These are phyloP conservation scores for Lasius fuliginosus DNA, from an alignment of 2,888 invertebrate species.

Conservation along the genomic window DNA sequence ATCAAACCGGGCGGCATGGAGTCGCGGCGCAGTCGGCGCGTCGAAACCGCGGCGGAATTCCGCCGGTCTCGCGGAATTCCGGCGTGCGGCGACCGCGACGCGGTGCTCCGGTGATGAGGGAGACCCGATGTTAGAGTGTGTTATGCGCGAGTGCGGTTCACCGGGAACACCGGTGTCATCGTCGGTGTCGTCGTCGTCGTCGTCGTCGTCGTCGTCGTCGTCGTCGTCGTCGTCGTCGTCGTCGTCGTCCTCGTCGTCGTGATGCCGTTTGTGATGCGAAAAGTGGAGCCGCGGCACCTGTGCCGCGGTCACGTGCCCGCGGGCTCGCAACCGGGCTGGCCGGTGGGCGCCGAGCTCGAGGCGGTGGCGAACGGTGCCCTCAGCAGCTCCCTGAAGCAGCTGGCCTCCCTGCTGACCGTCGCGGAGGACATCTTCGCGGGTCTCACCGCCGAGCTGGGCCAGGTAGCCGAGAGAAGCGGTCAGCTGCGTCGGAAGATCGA, in stretches of 20 bases:
- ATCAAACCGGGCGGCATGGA: slow-evolving; percentile 7
- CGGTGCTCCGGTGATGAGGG: slow-evolving; percentile 45
- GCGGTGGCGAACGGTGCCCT: slow-evolving; percentile 95
- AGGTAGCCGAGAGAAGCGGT: slow-evolving; percentile 92
- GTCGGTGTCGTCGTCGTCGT: not conserved
- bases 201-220: slow-evolving; percentile 27
- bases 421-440: slow-evolving; percentile 96
- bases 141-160: slow-evolving; percentile 47
- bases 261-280: slow-evolving; percentile 96
- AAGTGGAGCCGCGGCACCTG: slow-evolving; percentile 93
- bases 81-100: slow-evolving; percentile 32
- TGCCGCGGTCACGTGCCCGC: slow-evolving; percentile 92
- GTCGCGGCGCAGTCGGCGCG: not conserved
- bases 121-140: slow-evolving; percentile 17
- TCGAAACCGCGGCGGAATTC: slow-evolving; percentile 5
- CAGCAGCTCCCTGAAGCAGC: slow-evolving; percentile 94
- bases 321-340: slow-evolving; percentile 93
- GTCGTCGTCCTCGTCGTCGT: slow-evolving; percentile 32
- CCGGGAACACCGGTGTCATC: slow-evolving; percentile 10
- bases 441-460: slow-evolving; percentile 91
- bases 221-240: slow-evolving; percentile 26
- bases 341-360: slow-evolving; percentile 94
- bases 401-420: slow-evolving; percentile 93
- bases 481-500: slow-evolving; percentile 91
- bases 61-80: slow-evolving; percentile 21